Percentiles rank a stretch among this genome's conserved stretches.
These are phyloP conservation scores for Melanostoma mellinum DNA, from an alignment of 2,888 invertebrate species.

Conservation along the genomic window DNA sequence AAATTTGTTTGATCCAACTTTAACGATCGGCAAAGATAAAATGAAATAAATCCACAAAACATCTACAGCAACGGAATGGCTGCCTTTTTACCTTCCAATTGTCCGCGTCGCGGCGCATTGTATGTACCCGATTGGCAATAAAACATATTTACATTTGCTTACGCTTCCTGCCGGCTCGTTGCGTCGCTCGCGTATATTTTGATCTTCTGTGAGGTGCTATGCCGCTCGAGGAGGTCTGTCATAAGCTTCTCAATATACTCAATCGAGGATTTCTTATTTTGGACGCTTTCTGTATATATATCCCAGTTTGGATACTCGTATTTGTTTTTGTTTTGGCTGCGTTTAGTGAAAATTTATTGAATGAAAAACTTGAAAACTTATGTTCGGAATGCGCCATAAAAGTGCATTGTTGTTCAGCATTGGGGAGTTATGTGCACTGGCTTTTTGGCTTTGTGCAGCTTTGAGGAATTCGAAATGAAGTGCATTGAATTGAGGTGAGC, in stretches of 20 bases:
- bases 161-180: conserved; percentile 7
- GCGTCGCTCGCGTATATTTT: conserved; percentile 10
- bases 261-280: conserved; percentile 37
- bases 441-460: neutral
- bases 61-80: conserved; percentile 42
- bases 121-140: conserved; percentile 68
- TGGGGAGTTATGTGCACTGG: neutral
- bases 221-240: conserved; percentile 58
- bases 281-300: conserved; percentile 7
- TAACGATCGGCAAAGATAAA: conserved; percentile 73
- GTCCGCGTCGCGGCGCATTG: conserved; percentile 49
- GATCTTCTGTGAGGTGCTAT: conserved; percentile 51
- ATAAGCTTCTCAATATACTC: conserved; percentile 56
- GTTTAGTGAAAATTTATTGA: conserved; percentile 58
- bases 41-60: conserved; percentile 56
- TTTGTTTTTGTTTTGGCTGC: neutral
- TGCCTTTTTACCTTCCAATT: conserved; percentile 64
- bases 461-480: neutral
- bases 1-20: conserved; percentile 73
- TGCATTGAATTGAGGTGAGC: conserved; percentile 27
- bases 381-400: conserved; percentile 54
- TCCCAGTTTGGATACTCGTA: conserved; percentile 5
- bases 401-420: conserved; percentile 52
- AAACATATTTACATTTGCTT: conserved; percentile 70
- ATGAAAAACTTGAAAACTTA: conserved; percentile 44